Percentiles rank a stretch among this genome's conserved stretches.
These are phyloP conservation scores for Bryconaethiops microstoma DNA, from an alignment of 2,797 vertebrate genomes.

Conservation along the genomic window DNA sequence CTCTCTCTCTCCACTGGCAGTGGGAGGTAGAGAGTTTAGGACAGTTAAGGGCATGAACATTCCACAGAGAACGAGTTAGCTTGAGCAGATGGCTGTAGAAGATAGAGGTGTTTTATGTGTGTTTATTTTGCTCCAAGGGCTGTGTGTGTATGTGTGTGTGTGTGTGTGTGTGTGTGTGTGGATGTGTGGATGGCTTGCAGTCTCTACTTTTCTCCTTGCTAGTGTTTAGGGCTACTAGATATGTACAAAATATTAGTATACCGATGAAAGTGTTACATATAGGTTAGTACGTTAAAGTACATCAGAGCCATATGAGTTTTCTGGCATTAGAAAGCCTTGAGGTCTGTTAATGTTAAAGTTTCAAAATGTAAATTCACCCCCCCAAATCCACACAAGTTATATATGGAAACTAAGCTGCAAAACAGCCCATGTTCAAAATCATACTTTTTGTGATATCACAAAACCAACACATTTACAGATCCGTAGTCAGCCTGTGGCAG, in stretches of 20 bases:
- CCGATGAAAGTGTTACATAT: no score
- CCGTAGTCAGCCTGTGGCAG: no score
- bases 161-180: slow-evolving; percentile 9
- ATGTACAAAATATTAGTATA: no score
- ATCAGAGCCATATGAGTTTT: no score
- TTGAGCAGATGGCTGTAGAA: slow-evolving; percentile 26
- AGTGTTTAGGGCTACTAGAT: neutral
- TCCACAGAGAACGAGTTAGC: slow-evolving; percentile 11
- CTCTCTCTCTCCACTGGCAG: neutral
- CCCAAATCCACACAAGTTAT: no score
- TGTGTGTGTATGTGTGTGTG: slow-evolving; percentile 10
- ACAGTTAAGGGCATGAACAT: slow-evolving; percentile 12
- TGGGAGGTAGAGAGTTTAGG: neutral
- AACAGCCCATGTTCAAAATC: no score
- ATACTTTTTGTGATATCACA: no score
- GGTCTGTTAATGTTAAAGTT: no score
- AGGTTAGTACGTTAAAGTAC: neutral
- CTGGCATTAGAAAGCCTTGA: no score
- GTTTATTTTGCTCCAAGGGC: slow-evolving; percentile 32
- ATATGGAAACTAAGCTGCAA: no score
- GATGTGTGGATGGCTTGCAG: neutral
- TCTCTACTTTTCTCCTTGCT: neutral
- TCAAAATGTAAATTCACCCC: no score
- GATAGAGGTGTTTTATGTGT: slow-evolving; percentile 39
- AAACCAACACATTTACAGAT: no score